phyloP scores from a whole-genome alignment of 2,888 invertebrate species.

The Sicus ferrugineus region DNA sequence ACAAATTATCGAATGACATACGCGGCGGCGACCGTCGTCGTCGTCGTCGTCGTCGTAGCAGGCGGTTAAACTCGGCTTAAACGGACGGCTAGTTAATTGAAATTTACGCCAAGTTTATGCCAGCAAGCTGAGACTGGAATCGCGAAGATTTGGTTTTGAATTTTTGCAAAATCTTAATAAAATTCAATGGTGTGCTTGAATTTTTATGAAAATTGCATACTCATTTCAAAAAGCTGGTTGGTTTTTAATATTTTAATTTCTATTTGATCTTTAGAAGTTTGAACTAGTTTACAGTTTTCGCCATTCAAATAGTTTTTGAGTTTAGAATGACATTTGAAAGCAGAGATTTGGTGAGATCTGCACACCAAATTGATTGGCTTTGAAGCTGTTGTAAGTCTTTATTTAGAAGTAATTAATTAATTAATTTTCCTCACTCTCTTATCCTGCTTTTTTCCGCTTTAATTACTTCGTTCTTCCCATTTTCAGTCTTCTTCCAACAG shows the following conservation, averaged over 20 bases:
- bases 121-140: no score
- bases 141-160: no score
- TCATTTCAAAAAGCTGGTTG: no score
- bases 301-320: no score
- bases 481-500: neutral
- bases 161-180: no score
- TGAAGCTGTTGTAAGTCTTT: no score
- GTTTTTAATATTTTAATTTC: neutral
- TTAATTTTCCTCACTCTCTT: neutral
- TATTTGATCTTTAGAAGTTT: neutral
- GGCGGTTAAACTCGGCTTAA: neutral
- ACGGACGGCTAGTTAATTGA: neutral
- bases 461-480: neutral
- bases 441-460: neutral
- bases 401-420: neutral
- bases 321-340: no score
- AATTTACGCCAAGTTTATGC: neutral
- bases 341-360: no score
- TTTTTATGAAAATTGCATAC: no score
- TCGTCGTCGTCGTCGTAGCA: neutral
- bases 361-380: no score
- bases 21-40: neutral
- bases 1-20: slow-evolving; percentile 25
- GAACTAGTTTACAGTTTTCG: no score
- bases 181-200: no score